Conservation (phyloP, 2,113 vertebrate species). For the Oriolus oriolus region DNA sequence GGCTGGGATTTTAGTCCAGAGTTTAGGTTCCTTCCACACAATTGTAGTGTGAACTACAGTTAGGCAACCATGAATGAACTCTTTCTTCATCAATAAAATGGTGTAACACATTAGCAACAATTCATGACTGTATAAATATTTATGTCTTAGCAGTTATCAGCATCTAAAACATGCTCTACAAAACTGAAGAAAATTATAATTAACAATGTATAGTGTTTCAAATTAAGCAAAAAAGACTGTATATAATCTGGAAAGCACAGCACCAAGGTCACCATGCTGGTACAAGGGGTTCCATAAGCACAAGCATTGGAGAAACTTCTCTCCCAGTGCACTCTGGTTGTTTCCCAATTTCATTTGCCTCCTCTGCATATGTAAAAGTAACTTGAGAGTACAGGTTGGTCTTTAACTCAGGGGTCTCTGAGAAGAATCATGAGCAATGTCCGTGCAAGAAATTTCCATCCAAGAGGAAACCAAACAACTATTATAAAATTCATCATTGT, state of each 20-base stretch:
- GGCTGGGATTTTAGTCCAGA: neutral
- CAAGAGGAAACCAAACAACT: neutral
- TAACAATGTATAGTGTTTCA: neutral
- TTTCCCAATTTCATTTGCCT: neutral
- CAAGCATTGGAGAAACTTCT: neutral
- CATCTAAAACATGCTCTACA: neutral
- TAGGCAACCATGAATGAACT: neutral
- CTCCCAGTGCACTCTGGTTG: accelerated
- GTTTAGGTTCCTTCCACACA: neutral
- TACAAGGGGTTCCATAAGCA: accelerated
- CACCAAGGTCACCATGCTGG: neutral
- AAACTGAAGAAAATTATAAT: neutral
- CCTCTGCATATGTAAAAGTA: neutral
- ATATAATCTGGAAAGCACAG: neutral
- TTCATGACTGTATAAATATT: neutral
- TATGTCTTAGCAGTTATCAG: neutral
- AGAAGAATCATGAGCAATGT: neutral
- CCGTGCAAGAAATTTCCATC: neutral
- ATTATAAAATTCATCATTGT: neutral
- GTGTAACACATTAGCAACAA: neutral
- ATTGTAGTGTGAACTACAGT: neutral
- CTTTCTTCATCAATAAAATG: neutral
- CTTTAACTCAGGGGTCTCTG: neutral
- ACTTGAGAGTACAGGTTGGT: neutral
- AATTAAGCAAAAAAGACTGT: neutral